These are phyloP conservation scores for Leuciscus waleckii DNA, from an alignment of 2,797 vertebrate genomes.

Conservation along the genomic window DNA sequence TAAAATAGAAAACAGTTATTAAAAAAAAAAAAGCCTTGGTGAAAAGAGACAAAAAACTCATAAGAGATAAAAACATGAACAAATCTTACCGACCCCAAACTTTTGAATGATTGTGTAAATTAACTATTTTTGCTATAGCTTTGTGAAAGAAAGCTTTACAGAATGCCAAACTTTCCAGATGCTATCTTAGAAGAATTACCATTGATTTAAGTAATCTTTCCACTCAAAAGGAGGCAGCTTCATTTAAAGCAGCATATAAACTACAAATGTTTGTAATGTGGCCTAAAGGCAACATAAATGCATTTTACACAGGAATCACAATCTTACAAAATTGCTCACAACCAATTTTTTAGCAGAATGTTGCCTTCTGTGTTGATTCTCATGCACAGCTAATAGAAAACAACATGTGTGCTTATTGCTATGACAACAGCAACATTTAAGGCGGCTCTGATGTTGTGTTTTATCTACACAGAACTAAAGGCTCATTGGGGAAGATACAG, in stretches of 20 bases:
- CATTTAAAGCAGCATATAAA: background rate
- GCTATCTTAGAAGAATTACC: background rate
- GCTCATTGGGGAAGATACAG: background rate
- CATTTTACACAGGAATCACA: slow-evolving; percentile 3
- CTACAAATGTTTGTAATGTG: background rate
- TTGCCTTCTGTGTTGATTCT: slow-evolving; percentile 27
- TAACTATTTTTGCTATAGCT: background rate
- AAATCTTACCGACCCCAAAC: background rate
- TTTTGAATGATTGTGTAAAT: background rate
- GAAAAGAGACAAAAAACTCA: background rate
- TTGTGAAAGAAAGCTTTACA: background rate
- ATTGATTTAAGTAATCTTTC: background rate
- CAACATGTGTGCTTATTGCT: slow-evolving; percentile 14
- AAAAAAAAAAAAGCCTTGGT: background rate
- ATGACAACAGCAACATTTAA: slow-evolving; percentile 7
- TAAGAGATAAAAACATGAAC: background rate
- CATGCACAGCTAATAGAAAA: background rate
- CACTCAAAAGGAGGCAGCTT: background rate
- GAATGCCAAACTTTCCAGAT: background rate
- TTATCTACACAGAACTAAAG: background rate
- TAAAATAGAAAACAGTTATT: background rate
- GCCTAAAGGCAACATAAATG: background rate
- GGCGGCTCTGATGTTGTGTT: background rate
- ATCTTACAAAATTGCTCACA: background rate
- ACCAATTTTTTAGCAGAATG: background rate